These are phyloP conservation scores for Phyllotis vaccarum DNA, from an alignment of 2,797 vertebrate species.

Conservation along the genomic window DNA sequence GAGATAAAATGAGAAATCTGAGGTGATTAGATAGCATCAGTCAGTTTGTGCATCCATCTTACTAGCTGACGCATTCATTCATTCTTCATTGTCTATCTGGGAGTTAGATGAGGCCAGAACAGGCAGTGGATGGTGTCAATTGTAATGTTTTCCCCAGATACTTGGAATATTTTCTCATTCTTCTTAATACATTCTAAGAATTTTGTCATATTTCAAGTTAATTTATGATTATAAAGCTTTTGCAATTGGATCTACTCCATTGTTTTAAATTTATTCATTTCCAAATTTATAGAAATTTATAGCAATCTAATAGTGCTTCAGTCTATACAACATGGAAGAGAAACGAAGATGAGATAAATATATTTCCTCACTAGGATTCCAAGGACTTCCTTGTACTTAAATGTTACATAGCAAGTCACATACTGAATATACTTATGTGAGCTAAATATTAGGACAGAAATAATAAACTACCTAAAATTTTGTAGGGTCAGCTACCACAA, in stretches of 20 bases:
- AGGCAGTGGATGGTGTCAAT: background rate
- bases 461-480: background rate
- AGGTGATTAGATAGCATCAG: background rate
- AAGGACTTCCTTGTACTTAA: background rate
- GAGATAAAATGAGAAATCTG: background rate
- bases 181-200: background rate
- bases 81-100: background rate
- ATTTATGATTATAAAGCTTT: constrained; percentile 4
- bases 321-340: background rate
- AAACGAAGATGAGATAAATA: constrained; percentile 27
- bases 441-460: constrained; percentile 33
- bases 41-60: background rate
- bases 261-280: constrained; percentile 54
- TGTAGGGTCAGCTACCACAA: background rate
- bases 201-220: constrained; percentile 23
- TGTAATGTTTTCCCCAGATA: background rate
- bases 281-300: constrained; percentile 1
- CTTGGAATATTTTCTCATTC: constrained; percentile 27
- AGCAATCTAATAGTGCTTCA: background rate
- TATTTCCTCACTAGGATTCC: background rate
- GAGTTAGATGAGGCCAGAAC: background rate
- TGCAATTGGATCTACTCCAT: background rate
- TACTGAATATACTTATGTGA: background rate
- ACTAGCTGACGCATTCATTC: no score
- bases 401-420: background rate